Base-by-base conservation (phyloP, 2,888 invertebrate genomes). In the Tenthredo notha region DNA sequence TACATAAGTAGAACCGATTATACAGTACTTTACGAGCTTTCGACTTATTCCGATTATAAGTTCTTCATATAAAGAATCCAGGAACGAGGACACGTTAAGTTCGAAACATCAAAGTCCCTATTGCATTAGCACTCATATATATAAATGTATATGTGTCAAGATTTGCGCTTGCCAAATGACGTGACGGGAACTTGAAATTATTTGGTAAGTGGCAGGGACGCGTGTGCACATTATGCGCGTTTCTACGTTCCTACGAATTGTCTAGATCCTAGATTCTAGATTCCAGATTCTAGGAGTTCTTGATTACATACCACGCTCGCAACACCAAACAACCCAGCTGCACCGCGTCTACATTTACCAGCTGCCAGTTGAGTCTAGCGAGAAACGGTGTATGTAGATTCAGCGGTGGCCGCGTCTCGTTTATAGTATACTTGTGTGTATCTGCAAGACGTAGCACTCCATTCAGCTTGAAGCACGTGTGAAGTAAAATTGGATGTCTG, bases 401-500 rank as follows among this genome's bases (percentile, higher is more conserved):
- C 80, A 61, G 54, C 33, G 54, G 33, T 54, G 54, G 54, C 77
- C 58, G n/a, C 58, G 29, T 61, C 80, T 80, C 80, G 80, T 80
- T 80, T 61, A 80, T 40, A 80, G 58, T 50, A 80, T 15, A 80
- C 58, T 80, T 80, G 80, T 61, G 61, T 61, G 80, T 37, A 61
- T 80, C 80, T 80, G 37, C 37, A 29, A 80, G 80, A 80, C 80
- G 80, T 61, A 37, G 80, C n/a, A 61, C 61, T 61, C 80, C 58
- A 80, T 80, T 61, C 50, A 80, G 61, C 40, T 61, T 37, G 58
- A 61, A 80, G 80, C 80, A 80, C 80, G 80, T 58, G 80, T 80
- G 25, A 61, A 80, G 80, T 80, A 80, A 80, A 80, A 80, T 80
- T 80, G 80, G 80, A 80, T 80, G 80, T 80, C 80, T 80, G 80